Conservation (phyloP, 2,113 vertebrate genomes). For the Barnardius zonarius region DNA sequence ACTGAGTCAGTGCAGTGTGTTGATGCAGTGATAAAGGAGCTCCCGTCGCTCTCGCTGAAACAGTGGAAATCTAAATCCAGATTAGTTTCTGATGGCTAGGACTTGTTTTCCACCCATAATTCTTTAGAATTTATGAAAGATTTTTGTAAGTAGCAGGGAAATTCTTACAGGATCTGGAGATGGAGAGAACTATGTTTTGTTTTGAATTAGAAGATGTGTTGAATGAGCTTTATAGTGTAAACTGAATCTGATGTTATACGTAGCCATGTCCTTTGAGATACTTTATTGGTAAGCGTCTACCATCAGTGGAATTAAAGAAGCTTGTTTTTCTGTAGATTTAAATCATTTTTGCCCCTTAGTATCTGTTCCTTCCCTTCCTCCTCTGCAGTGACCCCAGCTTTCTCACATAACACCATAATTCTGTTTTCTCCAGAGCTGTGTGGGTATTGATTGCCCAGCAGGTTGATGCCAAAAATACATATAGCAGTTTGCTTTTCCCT, state of each 20-base stretch:
- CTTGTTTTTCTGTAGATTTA: background rate
- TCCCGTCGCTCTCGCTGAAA: background rate
- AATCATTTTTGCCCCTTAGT: background rate
- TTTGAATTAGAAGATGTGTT: background rate
- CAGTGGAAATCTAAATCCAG: background rate
- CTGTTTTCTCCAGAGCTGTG: background rate
- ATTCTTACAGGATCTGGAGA: background rate
- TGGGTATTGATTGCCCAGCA: conserved; percentile 28
- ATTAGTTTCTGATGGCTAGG: background rate
- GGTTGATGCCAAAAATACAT: conserved; percentile 17
- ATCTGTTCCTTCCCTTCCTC: background rate
- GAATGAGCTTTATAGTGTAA: background rate
- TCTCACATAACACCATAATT: background rate
- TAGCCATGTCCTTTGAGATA: background rate
- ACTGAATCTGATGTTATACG: background rate
- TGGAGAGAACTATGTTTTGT: background rate
- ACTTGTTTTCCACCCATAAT: background rate
- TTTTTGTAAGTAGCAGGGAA: background rate
- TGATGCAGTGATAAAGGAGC: background rate
- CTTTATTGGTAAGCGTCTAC: background rate
- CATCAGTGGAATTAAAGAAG: background rate
- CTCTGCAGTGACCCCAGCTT: background rate
- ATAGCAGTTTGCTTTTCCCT: background rate
- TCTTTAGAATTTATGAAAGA: background rate
- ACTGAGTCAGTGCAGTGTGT: background rate